Evolutionary conservation across 2,113 vertebrate genomes (phyloP).

Genomic region (Balaeniceps rex): DNA sequence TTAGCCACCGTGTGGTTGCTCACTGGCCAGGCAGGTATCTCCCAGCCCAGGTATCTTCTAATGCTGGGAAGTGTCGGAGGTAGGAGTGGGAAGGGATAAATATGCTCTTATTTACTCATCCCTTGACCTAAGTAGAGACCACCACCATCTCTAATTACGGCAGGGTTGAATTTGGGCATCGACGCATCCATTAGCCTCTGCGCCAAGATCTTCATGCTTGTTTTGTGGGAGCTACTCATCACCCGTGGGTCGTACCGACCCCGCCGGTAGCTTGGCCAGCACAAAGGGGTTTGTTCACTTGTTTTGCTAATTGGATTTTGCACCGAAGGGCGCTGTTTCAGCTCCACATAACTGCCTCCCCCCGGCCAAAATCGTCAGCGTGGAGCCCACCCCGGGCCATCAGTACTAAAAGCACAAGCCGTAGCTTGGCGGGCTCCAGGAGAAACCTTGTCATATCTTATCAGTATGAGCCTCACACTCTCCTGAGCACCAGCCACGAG

Average conservation of each 20-base stretch:
- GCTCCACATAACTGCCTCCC: not conserved
- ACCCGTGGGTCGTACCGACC: not conserved
- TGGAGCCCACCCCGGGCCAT: not conserved
- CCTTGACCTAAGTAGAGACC: not conserved
- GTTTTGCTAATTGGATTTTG: not conserved
- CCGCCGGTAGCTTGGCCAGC: rapidly evolving
- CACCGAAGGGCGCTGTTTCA: not conserved
- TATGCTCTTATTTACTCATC: not conserved
- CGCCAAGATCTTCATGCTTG: not conserved
- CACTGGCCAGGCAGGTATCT: not conserved
- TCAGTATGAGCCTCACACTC: not conserved
- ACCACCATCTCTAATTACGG: not conserved
- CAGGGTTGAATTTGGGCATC: not conserved
- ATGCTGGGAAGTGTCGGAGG: not conserved
- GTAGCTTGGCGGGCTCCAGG: not conserved
- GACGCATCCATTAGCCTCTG: rapidly evolving
- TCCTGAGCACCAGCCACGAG: not conserved
- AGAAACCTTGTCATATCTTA: not conserved
- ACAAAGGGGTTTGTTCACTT: not conserved
- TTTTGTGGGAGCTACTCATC: not conserved
- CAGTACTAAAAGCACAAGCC: not conserved
- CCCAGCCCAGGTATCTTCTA: not conserved
- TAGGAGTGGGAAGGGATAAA: not conserved
- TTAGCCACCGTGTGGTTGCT: not conserved
- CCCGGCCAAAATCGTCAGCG: not conserved